These are phyloP conservation scores for Malurus leucopterus DNA, from an alignment of 2,797 vertebrate genomes.

Conservation along the genomic window DNA sequence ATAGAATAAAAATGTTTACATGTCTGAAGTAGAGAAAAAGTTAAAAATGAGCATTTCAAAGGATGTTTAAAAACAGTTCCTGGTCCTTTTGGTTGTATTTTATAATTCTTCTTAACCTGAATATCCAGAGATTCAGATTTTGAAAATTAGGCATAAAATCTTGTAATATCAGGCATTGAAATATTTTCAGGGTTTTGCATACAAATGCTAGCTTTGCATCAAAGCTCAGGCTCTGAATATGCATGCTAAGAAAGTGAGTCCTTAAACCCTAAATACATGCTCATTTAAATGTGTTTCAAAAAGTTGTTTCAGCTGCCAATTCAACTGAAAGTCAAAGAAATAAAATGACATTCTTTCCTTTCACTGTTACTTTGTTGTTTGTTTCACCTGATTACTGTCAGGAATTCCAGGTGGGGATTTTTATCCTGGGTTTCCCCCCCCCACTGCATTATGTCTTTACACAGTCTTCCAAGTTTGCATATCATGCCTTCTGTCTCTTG, in stretches of 20 bases:
- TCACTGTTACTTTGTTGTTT: background rate
- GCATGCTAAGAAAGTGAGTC: background rate
- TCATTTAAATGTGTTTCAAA: background rate
- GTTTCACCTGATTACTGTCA: background rate
- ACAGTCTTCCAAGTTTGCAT: background rate
- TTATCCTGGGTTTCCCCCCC: background rate
- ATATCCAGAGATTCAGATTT: background rate
- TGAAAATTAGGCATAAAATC: background rate
- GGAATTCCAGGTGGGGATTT: background rate
- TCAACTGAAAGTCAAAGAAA: background rate
- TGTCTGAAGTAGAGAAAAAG: background rate
- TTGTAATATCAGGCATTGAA: background rate
- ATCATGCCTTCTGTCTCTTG: background rate
- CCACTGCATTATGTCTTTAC: background rate
- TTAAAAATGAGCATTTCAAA: background rate
- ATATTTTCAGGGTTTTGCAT: background rate
- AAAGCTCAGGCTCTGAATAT: background rate
- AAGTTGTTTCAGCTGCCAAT: background rate
- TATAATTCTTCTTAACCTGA: background rate
- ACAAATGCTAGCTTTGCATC: background rate
- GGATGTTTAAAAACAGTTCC: background rate
- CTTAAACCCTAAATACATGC: background rate
- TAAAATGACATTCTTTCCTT: background rate
- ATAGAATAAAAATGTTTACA: background rate
- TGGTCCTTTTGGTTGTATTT: background rate